Evolutionary conservation across 2,888 invertebrate species (phyloP), one percentile per base, ranked within the genome.

Genomic region (Ormyrus pomaceus): DNA sequence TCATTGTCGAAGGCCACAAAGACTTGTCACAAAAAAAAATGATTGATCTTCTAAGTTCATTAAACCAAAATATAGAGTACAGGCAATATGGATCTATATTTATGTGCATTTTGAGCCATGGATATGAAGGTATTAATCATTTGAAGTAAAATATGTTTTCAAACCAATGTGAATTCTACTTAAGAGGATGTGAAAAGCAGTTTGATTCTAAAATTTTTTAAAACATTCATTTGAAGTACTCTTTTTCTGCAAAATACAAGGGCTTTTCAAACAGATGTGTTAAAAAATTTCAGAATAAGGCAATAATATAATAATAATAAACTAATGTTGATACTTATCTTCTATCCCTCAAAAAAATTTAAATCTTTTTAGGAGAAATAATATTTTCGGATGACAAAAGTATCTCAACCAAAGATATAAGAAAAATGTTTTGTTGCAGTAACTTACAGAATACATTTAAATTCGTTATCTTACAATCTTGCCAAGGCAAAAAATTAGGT

Each of bases 101-200:
- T 55, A 50, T 82, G 8, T 78, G 68, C 50, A 80, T 82, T 48
- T 13, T 82, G 8, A 80, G 80, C 53, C 80, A 82, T 78, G 80
- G 80, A 3, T 70, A 19, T 10, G 19, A 75, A 76, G 82, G 82
- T 80, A 80, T 34, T 34, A 34, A 34, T 34, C 34, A 34, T 34
- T 34, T 34, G 34, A 34, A 34, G 34, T 34, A 34, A 34, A 34
- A 4, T 34, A 34, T 34, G 34, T 34, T 34, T 34, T 4, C 34
- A 4, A 34, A 34, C 34, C 0, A 34, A 34, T 34, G 34, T 34
- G 4, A 34, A 34, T 34, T 34, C 34, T 34, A 34, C 34, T 34
- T 34, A 34, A 34, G 34, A 34, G 4, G 34, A 34, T 34, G 3
- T 34, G 34, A 34, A 34, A 34, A 34, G 34, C 34, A 34, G 34